phyloP scores from a whole-genome alignment of 2,797 vertebrate genomes.

The Danio tinwini region DNA sequence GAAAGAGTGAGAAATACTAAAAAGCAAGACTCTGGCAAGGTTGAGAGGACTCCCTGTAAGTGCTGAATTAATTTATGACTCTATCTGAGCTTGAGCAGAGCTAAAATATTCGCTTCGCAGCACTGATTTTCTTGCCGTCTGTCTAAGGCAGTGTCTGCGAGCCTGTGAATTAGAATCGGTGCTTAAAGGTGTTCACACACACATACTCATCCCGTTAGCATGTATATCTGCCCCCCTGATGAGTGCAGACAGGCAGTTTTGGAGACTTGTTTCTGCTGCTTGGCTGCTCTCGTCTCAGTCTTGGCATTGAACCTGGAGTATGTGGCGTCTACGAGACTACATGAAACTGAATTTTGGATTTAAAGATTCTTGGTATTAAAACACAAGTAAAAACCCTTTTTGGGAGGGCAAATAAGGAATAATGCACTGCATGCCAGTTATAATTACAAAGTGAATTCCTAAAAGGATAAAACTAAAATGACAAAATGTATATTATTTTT shows the following conservation, averaged over 20 bases:
- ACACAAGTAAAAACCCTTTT: neutral
- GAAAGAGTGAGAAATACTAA: conserved; percentile 47
- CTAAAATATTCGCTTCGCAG: conserved; percentile 54
- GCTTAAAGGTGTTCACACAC: conserved; percentile 53
- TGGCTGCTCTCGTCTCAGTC: conserved; percentile 42
- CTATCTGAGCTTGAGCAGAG: conserved; percentile 50
- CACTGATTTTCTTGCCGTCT: conserved; percentile 31
- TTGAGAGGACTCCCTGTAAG: conserved; percentile 55
- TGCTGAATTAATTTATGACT: conserved; percentile 61
- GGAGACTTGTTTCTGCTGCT: conserved; percentile 47
- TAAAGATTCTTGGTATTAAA: neutral
- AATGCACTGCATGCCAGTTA: neutral
- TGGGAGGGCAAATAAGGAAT: neutral
- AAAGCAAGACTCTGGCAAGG: conserved; percentile 55
- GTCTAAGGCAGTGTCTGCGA: conserved; percentile 20
- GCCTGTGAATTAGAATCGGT: conserved; percentile 46
- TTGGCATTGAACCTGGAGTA: conserved; percentile 53
- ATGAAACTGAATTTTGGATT: conserved; percentile 43
- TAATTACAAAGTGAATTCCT: too few species aligned
- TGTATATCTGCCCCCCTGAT: conserved; percentile 37
- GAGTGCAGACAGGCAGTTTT: conserved; percentile 49
- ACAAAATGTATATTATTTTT: too few species aligned
- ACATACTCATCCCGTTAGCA: conserved; percentile 1
- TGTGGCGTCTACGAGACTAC: conserved; percentile 49
- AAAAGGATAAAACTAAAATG: too few species aligned